Evolutionary conservation across 2,113 vertebrate species (phyloP), one percentile per base, ranked within the genome.

Genomic region (Cephalopterus ornatus): DNA sequence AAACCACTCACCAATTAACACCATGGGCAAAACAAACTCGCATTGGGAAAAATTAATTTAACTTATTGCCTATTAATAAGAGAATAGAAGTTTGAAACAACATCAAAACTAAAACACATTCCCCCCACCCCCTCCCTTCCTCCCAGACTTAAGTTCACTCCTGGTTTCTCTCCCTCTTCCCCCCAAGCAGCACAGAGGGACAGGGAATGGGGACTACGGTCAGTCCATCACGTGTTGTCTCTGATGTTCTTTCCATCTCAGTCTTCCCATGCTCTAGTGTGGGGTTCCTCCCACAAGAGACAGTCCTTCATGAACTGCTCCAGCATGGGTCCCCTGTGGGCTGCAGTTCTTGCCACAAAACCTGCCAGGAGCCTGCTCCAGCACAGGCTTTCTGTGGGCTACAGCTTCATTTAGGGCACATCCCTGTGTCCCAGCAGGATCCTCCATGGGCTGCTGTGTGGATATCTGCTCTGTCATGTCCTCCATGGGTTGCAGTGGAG

Each of bases 111-210:
- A 68, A 89, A 70, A n/a, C 6, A 70, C 49, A 12, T 50, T 79
- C 5, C 41, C 16, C 8, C 4, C 6, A 37, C 3, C 14, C 14
- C 8, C 30, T 41, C 28, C 39, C 17, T 67, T 78, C 10, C 37
- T 59, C 14, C 18, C 27, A 76, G 56, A 76, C 23, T 90, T 62
- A 71, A 3, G n/a, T 65, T 76, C 63, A 53, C 9, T 27, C 39
- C 39, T 22, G 8, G 44, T 66, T 44, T 65, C 27, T 66, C 19
- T 53, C 50, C 70, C 8, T 37, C 14, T 15, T 55, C 6, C n/a
- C 5, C 3, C 10, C 0, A 3, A 24, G 42, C 0, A 0, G 42
- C 0, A 1, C 16, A 77, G 52, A 49, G 8, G 22, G 26, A 70
- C 0, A 3, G 28, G 24, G 42, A 75, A 41, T 5, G 8, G 35